A percentile compares a stretch with the other conserved stretches of the same genome.
These are phyloP conservation scores for Ectobius pallidus DNA, from an alignment of 2,888 invertebrate species.

Conservation along the genomic window DNA sequence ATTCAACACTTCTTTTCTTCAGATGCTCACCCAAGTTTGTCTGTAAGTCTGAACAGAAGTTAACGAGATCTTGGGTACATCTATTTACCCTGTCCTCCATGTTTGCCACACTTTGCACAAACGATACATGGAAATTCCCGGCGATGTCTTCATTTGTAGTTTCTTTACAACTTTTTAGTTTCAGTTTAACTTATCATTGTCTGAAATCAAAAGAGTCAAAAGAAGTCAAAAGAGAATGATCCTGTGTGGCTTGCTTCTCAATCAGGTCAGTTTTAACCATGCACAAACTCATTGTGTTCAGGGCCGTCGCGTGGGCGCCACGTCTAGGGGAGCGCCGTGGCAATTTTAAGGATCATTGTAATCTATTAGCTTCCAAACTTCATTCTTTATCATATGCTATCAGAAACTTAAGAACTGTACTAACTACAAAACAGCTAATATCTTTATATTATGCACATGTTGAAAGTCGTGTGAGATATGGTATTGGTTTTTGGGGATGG, in stretches of 20 bases:
- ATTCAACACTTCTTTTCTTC: slow-evolving; percentile 44
- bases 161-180: too few species aligned
- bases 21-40: slow-evolving; percentile 40
- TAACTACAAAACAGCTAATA: too few species aligned
- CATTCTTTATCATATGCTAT: too few species aligned
- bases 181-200: too few species aligned
- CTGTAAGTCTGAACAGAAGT: slow-evolving; percentile 33
- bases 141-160: slow-evolving; percentile 30
- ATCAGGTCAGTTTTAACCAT: slow-evolving; percentile 73
- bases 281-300: not conserved
- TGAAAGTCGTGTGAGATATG: too few species aligned
- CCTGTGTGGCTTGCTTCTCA: slow-evolving; percentile 66
- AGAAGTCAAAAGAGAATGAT: slow-evolving; percentile 64
- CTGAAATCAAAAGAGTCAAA: not conserved
- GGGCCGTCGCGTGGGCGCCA: too few species aligned
- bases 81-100: slow-evolving; percentile 47
- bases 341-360: too few species aligned
- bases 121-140: slow-evolving; percentile 46
- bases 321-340: too few species aligned
- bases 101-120: slow-evolving; percentile 44
- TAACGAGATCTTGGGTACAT: slow-evolving; percentile 34
- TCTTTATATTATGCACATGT: too few species aligned
- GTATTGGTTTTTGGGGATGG: too few species aligned
- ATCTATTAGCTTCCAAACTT: too few species aligned
- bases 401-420: too few species aligned